Percentiles rank a stretch among this genome's conserved stretches.
Conservation (phyloP, 2,113 vertebrate genomes). For the Neolamprologus modestus region DNA sequence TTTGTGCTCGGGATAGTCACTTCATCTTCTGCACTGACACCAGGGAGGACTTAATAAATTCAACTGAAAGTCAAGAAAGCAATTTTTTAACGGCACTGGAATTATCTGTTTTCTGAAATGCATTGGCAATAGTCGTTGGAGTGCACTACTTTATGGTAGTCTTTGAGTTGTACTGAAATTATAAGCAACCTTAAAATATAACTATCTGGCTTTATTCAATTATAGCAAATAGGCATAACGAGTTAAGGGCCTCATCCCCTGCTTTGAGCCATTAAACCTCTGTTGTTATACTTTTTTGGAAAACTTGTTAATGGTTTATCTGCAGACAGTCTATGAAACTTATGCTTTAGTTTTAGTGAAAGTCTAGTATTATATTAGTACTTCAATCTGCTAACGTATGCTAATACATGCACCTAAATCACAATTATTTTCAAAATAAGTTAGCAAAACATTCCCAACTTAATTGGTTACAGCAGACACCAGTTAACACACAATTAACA, state of each 20-base stretch:
- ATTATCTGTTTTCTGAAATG: neutral
- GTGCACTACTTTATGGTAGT: neutral
- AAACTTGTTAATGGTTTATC: neutral
- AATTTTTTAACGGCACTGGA: fast-evolving
- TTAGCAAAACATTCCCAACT: neutral
- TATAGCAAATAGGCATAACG: neutral
- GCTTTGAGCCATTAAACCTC: neutral
- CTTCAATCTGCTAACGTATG: neutral
- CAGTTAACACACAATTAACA: neutral
- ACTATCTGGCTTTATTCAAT: neutral
- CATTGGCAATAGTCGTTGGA: neutral
- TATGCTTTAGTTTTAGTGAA: neutral
- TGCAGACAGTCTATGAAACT: neutral
- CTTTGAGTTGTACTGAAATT: neutral
- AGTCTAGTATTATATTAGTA: neutral
- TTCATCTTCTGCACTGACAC: neutral
- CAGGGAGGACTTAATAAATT: neutral
- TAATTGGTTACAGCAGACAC: neutral
- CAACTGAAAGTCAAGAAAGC: neutral
- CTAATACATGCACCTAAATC: neutral
- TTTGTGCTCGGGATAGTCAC: neutral
- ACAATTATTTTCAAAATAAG: fast-evolving
- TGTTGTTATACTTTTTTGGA: neutral
- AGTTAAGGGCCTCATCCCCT: neutral
- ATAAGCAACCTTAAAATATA: neutral